Evolutionary conservation across 2,113 vertebrate species (phyloP).

Genomic region (Coreoperca whiteheadi): DNA sequence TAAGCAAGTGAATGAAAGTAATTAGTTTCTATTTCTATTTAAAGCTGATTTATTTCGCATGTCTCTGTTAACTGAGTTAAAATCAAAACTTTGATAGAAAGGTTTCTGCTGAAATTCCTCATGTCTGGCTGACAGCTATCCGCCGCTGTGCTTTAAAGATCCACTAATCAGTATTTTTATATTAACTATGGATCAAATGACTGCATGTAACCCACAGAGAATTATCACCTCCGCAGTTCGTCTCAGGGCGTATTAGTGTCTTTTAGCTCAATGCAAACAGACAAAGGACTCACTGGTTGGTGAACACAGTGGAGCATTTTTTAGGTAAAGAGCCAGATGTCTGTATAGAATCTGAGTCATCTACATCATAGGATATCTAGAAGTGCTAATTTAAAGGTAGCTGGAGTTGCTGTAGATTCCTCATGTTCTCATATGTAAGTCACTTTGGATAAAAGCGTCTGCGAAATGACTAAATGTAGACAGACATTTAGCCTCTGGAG

Average conservation of each 20-base stretch:
- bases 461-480: too few species aligned
- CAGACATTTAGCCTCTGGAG: too few species aligned
- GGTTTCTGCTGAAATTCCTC: background rate
- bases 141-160: background rate
- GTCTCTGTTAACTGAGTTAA: conserved; percentile 44
- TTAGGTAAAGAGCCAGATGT: background rate
- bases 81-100: conserved; percentile 18
- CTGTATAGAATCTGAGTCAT: background rate
- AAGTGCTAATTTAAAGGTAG: too few species aligned
- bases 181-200: background rate
- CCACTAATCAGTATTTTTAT: background rate
- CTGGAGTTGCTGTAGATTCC: background rate
- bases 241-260: background rate
- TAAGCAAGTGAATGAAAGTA: conserved; percentile 22
- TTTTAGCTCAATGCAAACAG: background rate
- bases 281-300: background rate
- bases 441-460: too few species aligned
- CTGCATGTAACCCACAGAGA: background rate
- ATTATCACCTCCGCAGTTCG: background rate
- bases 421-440: too few species aligned
- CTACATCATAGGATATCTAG: background rate
- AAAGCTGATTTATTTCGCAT: conserved; percentile 58
- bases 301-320: background rate
- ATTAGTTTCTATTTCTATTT: conserved; percentile 28
- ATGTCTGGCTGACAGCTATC: background rate